A percentile compares a stretch with the other conserved stretches of the same genome.
phyloP scores from a whole-genome alignment of 2,113 vertebrate species.

The Rhea americana region DNA sequence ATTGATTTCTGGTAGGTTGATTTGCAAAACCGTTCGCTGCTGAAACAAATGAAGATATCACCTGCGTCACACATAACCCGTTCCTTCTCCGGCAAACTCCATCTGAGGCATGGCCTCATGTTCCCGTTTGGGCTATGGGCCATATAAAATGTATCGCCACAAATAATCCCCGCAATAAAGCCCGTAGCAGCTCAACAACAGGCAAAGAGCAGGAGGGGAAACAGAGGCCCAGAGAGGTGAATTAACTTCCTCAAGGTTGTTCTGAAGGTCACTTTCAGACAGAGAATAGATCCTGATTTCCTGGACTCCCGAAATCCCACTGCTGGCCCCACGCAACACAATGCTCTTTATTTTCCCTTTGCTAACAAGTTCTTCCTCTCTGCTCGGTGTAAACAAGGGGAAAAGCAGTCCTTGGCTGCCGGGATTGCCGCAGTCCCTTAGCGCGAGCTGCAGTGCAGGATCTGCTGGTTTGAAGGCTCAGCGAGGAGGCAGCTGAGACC shows the following conservation, averaged over 20 bases:
- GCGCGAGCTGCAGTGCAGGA: rapidly evolving
- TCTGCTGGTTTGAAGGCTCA: not conserved
- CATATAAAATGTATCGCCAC: not conserved
- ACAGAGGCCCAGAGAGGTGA: not conserved
- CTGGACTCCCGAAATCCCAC: slow-evolving; percentile 13
- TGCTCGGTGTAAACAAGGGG: not conserved
- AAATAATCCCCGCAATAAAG: not conserved
- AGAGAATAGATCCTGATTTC: slow-evolving; percentile 12
- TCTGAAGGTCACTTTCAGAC: not conserved
- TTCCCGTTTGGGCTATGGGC: not conserved
- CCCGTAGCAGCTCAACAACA: rapidly evolving
- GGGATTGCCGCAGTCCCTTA: rapidly evolving
- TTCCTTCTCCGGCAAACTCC: too few relatives aligned
- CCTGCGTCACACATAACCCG: not conserved
- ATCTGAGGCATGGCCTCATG: not conserved
- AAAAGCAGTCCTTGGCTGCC: not conserved
- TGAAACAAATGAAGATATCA: not conserved
- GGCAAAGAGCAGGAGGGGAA: not conserved
- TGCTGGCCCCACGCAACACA: not conserved
- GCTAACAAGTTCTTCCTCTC: not conserved
- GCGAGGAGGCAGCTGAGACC: too few relatives aligned
- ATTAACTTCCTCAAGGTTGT: not conserved
- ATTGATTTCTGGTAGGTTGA: not conserved
- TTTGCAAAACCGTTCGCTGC: not conserved
- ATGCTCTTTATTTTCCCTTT: slow-evolving; percentile 4